Evolutionary conservation across 2,113 vertebrate genomes (phyloP), one percentile per base, ranked within the genome.

Genomic region (Indicator indicator): DNA sequence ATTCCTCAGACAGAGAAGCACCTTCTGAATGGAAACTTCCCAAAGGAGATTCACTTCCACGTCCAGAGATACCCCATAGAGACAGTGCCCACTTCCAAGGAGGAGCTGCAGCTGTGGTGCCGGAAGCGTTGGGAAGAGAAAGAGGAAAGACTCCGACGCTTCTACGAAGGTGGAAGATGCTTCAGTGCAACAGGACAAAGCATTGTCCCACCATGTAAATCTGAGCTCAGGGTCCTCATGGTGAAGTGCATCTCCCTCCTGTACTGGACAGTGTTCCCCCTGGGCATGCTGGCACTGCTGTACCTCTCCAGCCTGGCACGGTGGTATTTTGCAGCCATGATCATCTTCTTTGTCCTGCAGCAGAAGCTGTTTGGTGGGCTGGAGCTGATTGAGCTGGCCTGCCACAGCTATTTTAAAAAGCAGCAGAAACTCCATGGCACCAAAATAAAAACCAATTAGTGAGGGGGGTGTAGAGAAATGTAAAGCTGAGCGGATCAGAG

Each of bases 1-100:
- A 98, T 99, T 96, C 99, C 99, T 60, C 99, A 99, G 93, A 99
- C 99, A 0, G 99, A 99, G 97, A 98, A 98, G 80, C 98, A 99
- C 95, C 98, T 99, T 42, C 88, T 99, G 65, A 94, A 96, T 4
- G 99, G 99, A 5, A 97, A 98, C 78, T 99, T 99, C 88, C 99
- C 99, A 4, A 98, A 97, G 6, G 99, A 99, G 97, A 99, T 99
- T 93, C 99, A 99, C 97, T 99, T 99, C 96, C 99, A 99, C 0
- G 97, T 99, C 83, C 98, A 67, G 58, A 98, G 99, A 27, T 98
- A 99, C 58, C 97, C 99, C 0, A 96, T 98, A 27, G 92, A 97
- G 15, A 82, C 96, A 2, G 98, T 99, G 55, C 99, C 99, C 23
- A 3, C 78, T 6, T 97, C 98, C 3, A 91, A 96, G 67, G 97